These are phyloP conservation scores for Lasioglossum figueresi DNA, from an alignment of 2,888 invertebrate genomes.

Conservation along the genomic window DNA sequence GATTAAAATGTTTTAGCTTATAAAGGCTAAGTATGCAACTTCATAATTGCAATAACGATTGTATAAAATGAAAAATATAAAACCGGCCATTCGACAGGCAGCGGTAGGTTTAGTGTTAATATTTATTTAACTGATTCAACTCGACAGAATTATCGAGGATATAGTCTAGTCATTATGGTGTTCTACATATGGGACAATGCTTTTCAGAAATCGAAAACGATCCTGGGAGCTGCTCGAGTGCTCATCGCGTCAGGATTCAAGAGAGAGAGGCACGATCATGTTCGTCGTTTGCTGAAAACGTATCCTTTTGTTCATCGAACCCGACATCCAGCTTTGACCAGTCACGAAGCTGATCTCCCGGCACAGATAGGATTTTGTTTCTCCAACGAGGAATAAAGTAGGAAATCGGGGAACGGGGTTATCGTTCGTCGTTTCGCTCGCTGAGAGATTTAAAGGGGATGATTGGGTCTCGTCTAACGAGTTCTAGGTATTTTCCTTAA, in stretches of 20 bases:
- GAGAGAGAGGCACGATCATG: constrained; percentile 42
- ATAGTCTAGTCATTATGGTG: background rate
- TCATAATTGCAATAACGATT: no score
- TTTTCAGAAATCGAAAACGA: constrained; percentile 61
- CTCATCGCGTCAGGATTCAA: constrained; percentile 67
- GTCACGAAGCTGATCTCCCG: background rate
- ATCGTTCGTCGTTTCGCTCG: constrained; percentile 11
- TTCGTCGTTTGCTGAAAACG: constrained; percentile 73
- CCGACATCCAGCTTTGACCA: background rate
- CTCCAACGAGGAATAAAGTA: background rate
- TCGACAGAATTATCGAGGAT: background rate
- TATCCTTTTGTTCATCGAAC: constrained; percentile 76
- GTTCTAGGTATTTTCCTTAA: constrained; percentile 52
- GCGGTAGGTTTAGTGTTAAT: background rate
- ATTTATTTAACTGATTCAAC: background rate
- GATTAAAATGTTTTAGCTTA: no score
- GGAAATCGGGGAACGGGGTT: background rate
- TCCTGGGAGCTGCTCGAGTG: constrained; percentile 69
- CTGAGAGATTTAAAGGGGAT: constrained; percentile 55
- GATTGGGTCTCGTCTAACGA: background rate
- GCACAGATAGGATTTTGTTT: background rate
- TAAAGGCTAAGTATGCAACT: no score
- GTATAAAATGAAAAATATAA: no score
- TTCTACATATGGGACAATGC: background rate
- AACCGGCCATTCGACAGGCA: no score